Conservation (phyloP, 2,113 vertebrate species). For the Microcebus ravelobensis region DNA sequence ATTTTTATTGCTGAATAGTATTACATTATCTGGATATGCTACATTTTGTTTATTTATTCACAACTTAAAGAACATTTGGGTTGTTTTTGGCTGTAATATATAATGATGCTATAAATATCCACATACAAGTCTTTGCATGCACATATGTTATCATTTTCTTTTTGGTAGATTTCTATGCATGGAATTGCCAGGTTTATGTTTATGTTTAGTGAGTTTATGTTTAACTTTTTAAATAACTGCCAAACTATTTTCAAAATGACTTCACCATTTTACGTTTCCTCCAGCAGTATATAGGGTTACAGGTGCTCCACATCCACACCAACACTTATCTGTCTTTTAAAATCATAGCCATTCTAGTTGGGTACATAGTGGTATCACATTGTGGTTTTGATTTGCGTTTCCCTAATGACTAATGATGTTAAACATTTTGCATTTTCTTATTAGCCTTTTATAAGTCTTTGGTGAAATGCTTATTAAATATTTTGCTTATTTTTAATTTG, state of each 20-base stretch:
- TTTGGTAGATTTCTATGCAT: not conserved
- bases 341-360: not conserved
- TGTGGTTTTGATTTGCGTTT: not conserved
- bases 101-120: not conserved
- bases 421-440: not conserved
- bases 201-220: not conserved
- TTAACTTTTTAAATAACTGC: not conserved
- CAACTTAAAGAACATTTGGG: not conserved
- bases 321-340: not conserved
- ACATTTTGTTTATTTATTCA: not conserved
- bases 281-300: not conserved
- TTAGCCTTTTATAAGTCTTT: not conserved
- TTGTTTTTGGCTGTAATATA: not conserved
- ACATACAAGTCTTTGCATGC: not conserved
- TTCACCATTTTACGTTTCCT: not conserved
- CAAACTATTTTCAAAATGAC: not conserved
- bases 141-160: not conserved
- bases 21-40: not conserved
- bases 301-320: not conserved
- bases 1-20: constrained; percentile 21
- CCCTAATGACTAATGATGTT: not conserved
- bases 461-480: not conserved
- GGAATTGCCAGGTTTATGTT: not conserved
- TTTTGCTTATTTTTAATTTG: not conserved
- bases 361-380: not conserved